Percentiles rank a stretch among this genome's conserved stretches.
phyloP scores from a whole-genome alignment of 2,888 invertebrate species.

The Lydus trimaculatus region DNA sequence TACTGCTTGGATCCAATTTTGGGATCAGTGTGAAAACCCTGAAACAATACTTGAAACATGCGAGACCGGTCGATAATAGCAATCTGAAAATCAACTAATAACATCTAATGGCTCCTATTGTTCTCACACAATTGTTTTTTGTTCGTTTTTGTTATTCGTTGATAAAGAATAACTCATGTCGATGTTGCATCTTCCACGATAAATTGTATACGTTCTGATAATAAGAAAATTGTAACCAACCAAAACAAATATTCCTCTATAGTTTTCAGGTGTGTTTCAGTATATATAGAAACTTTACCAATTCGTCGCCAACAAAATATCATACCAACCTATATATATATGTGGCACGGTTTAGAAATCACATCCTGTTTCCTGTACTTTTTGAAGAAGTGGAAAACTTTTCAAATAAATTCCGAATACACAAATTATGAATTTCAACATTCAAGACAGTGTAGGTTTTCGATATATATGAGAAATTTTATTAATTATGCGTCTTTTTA shows the following conservation, averaged over 20 bases:
- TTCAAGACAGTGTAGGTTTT: slow-evolving; percentile 23
- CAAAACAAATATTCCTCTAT: neutral
- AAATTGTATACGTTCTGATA: neutral
- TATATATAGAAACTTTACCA: slow-evolving; percentile 20
- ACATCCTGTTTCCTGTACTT: slow-evolving; percentile 11
- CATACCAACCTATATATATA: neutral
- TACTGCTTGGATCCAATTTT: neutral
- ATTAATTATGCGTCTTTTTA: neutral
- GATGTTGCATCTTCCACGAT: too few species aligned
- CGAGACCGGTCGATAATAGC: neutral
- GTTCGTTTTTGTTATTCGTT: neutral
- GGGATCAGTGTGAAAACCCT: neutral
- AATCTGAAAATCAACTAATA: neutral
- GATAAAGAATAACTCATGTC: neutral
- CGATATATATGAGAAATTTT: neutral
- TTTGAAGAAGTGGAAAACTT: neutral
- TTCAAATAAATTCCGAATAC: slow-evolving; percentile 38
- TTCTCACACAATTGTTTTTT: neutral
- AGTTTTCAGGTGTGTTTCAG: slow-evolving; percentile 27
- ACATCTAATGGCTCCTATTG: neutral
- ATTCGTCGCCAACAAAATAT: slow-evolving; percentile 5
- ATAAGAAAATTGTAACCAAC: neutral
- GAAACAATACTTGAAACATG: neutral
- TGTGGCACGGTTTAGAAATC: slow-evolving; percentile 3
- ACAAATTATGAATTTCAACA: slow-evolving; percentile 49